phyloP scores from a whole-genome alignment of 2,888 invertebrate species.

The Chouioia cunea region DNA sequence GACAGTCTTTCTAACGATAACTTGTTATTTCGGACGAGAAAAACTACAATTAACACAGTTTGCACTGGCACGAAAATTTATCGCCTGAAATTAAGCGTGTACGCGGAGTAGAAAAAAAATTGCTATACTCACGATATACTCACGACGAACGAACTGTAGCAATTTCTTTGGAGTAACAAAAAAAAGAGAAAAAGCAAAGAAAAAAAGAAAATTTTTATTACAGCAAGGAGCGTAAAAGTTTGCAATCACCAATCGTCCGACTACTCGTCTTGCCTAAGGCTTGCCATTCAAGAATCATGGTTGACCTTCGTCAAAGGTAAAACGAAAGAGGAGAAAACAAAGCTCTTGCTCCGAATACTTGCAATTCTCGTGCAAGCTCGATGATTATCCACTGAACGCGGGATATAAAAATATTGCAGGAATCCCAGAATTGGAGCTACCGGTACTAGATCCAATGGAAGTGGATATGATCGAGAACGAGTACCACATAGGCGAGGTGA shows the following conservation, averaged over 20 bases:
- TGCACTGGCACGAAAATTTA: no score
- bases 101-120: no score
- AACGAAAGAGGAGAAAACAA: background rate
- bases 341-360: background rate
- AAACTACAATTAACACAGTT: no score
- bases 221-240: constrained; percentile 58
- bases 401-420: constrained; percentile 60
- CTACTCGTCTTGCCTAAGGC: constrained; percentile 63
- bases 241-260: constrained; percentile 60
- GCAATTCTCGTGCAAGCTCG: background rate
- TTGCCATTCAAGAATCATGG: constrained; percentile 65
- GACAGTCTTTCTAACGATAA: no score
- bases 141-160: no score
- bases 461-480: constrained; percentile 68
- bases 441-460: constrained; percentile 71
- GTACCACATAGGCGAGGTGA: constrained; percentile 66
- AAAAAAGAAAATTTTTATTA: background rate
- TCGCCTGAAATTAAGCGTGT: no score
- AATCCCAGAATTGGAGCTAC: constrained; percentile 71
- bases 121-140: no score
- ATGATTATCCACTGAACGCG: no score
- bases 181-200: no score
- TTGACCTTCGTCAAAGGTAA: constrained; percentile 60
- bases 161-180: no score
- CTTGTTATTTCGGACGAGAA: no score